Evolutionary conservation across 2,888 invertebrate genomes (phyloP).

Genomic region (Stenotaenia linearis): DNA sequence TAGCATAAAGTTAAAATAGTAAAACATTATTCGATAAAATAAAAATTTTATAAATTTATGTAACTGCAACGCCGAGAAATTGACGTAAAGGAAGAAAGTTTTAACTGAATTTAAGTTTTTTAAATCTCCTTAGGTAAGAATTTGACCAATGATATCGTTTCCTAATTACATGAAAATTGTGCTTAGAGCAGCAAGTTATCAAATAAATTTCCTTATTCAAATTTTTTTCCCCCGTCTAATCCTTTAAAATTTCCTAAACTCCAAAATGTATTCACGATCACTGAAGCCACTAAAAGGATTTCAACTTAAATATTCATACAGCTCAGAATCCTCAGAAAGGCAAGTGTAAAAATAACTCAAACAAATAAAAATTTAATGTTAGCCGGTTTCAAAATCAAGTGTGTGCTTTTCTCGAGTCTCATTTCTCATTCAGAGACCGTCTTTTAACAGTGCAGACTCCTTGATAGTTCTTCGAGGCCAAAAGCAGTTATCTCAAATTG

Average conservation of each 20-base stretch:
- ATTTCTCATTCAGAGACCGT: conserved; percentile 4
- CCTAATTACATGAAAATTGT: no score
- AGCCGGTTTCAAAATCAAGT: neutral
- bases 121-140: no score
- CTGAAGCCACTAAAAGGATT: neutral
- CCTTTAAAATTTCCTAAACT: neutral
- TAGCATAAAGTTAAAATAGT: no score
- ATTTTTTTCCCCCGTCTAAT: no score
- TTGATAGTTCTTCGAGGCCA: neutral
- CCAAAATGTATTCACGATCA: neutral
- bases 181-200: no score
- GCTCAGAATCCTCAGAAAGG: neutral
- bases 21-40: no score
- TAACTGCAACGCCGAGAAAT: no score
- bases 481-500: conserved; percentile 1
- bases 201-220: no score
- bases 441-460: neutral
- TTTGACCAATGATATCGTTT: no score
- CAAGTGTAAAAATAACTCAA: neutral
- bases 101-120: no score
- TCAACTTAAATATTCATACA: neutral
- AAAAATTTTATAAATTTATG: no score
- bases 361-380: neutral
- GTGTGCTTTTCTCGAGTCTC: neutral
- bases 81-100: no score